Evolutionary conservation across 2,113 vertebrate genomes (phyloP), one percentile per base, ranked within the genome.

Genomic region (Elaphurus davidianus): DNA sequence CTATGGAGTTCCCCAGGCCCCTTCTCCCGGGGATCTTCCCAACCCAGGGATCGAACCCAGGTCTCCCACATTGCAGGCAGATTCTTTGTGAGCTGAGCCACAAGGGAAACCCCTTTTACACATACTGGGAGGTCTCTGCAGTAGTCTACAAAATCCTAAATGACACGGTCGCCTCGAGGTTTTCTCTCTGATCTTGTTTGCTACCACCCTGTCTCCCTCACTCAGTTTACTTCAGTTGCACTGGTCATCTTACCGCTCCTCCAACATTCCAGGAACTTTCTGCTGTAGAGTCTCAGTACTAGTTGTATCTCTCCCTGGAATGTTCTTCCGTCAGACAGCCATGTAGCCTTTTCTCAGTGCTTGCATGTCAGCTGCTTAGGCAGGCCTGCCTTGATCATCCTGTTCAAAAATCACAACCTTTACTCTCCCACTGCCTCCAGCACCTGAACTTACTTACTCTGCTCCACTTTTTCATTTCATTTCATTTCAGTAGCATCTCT

Each of bases 91-190:
- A 40, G 36, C 67, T 40, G 19, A 74, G 36, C 67, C n/a, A 74
- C 67, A 74, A 71, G 67, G 67, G 67, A 74, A 74, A 12, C 19
- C n/a, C 67, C 19, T 40, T 76, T 92, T 55, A 12, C 3, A 81
- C 74, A 64, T 33, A 62, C n/a, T 43, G 21, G 86, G 36, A 76
- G 76, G 52, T 87, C 15, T 91, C 15, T 74, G 7, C 74, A 17
- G 16, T 64, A 84, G 62, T 50, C n/a, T 92, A 28, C 4, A 82
- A 25, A 93, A 36, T 92, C 50, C 60, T 92, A 47, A 78, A 76
- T 83, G 52, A 5, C 3, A 0, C 28, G 14, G 10, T 52, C 27
- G 2, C 33, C 52, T 92, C 0, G 0, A 84, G 47, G 17, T 85
- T 84, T 40, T 27, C 59, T 85, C 28, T 59, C 57, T 57, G 13